phyloP scores from a whole-genome alignment of 1,140 invertebrate genomes.

The Drosophila trapezifrons region DNA sequence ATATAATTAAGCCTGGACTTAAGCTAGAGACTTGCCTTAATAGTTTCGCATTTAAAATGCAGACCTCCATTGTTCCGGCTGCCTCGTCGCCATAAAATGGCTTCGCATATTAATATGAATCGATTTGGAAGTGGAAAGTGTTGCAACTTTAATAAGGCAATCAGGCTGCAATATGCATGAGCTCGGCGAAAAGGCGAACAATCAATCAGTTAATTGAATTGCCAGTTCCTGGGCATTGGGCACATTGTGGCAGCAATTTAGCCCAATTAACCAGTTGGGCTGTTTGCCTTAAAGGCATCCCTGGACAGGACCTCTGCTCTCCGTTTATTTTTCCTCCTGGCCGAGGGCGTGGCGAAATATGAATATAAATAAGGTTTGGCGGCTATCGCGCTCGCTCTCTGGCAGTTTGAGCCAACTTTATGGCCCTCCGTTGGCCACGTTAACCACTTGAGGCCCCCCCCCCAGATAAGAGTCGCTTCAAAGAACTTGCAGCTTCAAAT shows the following conservation, averaged over 20 bases:
- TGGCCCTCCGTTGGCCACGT: slow-evolving; percentile 50
- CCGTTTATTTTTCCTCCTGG: neutral
- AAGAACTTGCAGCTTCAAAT: slow-evolving; percentile 50
- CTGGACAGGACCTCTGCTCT: neutral
- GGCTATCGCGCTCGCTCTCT: neutral
- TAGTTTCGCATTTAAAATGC: slow-evolving; percentile 30
- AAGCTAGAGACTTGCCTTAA: neutral
- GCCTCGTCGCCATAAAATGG: neutral
- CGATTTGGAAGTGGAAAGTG: slow-evolving; percentile 24
- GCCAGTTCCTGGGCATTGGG: too few relatives aligned
- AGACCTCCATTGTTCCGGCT: slow-evolving; percentile 3
- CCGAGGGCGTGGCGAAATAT: slow-evolving; percentile 9
- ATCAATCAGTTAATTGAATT: slow-evolving; percentile 38
- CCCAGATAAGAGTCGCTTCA: slow-evolving; percentile 11
- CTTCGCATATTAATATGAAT: slow-evolving; percentile 25
- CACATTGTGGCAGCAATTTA: neutral
- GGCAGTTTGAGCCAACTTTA: slow-evolving; percentile 51
- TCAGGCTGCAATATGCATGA: slow-evolving; percentile 21
- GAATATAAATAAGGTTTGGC: slow-evolving; percentile 26
- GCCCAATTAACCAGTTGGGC: slow-evolving; percentile 6
- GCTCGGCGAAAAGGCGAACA: slow-evolving; percentile 17
- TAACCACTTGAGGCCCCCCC: slow-evolving; percentile 36
- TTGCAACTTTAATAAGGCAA: slow-evolving; percentile 40
- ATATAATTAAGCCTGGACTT: neutral
- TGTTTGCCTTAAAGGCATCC: neutral